A percentile compares a stretch with the other conserved stretches of the same genome.
phyloP scores from a whole-genome alignment of 2,888 invertebrate species.

The Xylota sylvarum region DNA sequence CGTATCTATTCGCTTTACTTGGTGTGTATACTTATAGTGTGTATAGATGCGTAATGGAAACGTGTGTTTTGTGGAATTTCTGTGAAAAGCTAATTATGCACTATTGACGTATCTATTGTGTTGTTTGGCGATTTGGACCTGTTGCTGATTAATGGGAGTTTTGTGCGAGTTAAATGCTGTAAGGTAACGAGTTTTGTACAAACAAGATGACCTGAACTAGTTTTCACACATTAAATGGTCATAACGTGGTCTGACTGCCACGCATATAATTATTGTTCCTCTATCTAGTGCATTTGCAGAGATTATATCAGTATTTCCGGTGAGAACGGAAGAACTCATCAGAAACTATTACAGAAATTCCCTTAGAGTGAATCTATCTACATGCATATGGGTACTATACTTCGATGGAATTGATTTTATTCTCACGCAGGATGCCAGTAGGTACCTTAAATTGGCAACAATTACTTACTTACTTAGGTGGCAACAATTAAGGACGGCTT shows the following conservation, averaged over 20 bases:
- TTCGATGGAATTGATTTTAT: too few species aligned
- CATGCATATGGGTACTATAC: too few species aligned
- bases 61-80: constrained; percentile 25
- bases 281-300: too few species aligned
- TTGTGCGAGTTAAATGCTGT: not conserved
- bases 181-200: not conserved
- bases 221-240: not conserved
- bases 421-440: too few species aligned
- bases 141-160: not conserved
- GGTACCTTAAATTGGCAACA: too few species aligned
- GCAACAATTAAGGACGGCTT: too few species aligned
- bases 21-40: not conserved
- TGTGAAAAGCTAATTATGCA: constrained; percentile 22
- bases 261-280: not conserved
- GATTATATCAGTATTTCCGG: not conserved
- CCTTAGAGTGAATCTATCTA: too few species aligned
- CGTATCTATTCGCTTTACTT: constrained; percentile 26
- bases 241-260: not conserved
- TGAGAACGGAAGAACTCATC: not conserved
- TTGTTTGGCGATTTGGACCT: not conserved
- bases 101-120: constrained; percentile 22
- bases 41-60: constrained; percentile 32
- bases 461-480: too few species aligned
- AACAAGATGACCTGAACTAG: not conserved
- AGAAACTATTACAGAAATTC: too few species aligned